phyloP scores from a whole-genome alignment of 1,140 invertebrate species.

The Drosophila hydei region DNA sequence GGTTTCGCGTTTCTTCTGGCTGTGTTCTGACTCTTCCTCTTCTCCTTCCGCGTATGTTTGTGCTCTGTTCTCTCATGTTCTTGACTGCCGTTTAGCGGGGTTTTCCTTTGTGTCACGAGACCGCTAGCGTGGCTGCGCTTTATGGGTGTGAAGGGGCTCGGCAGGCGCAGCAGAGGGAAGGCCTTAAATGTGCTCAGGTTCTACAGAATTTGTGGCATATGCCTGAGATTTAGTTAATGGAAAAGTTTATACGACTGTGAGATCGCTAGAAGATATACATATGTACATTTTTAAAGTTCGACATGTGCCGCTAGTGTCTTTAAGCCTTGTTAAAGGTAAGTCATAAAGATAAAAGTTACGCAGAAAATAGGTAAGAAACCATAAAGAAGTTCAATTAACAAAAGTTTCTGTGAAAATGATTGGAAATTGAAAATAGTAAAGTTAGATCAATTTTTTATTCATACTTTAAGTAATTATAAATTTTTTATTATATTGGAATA shows the following conservation, averaged over 20 bases:
- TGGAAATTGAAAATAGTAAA: too few relatives aligned
- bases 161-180: not conserved
- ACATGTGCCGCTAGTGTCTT: not conserved
- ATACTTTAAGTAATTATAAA: too few relatives aligned
- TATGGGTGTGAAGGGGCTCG: not conserved
- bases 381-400: too few relatives aligned
- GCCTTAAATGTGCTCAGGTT: conserved; percentile 66
- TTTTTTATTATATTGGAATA: too few relatives aligned
- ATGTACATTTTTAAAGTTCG: not conserved
- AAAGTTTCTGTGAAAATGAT: too few relatives aligned
- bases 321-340: not conserved
- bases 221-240: conserved; percentile 57
- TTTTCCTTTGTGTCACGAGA: conserved; percentile 67
- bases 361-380: not conserved
- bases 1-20: conserved; percentile 48
- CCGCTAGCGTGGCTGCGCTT: conserved; percentile 9
- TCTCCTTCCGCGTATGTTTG: conserved; percentile 45
- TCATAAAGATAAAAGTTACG: not conserved
- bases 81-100: conserved; percentile 16
- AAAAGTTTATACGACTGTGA: conserved; percentile 63
- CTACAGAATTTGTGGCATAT: conserved; percentile 61
- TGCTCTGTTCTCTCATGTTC: conserved; percentile 40
- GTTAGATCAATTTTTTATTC: too few relatives aligned
- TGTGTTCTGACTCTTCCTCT: conserved; percentile 55
- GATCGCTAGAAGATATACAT: conserved; percentile 49